These are phyloP conservation scores for Gadus macrocephalus DNA, from an alignment of 2,113 vertebrate genomes.

Conservation along the genomic window DNA sequence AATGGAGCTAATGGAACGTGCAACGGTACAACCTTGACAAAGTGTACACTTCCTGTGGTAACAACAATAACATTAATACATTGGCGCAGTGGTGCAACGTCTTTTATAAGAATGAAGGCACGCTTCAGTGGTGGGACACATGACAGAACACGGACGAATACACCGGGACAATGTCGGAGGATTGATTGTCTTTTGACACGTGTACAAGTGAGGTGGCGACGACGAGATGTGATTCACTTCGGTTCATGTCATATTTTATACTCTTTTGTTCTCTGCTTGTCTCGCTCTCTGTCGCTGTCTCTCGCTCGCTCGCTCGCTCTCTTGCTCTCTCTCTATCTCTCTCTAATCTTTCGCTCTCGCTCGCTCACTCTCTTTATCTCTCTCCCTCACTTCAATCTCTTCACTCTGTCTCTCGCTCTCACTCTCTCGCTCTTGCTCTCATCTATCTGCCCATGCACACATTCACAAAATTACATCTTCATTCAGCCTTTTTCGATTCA, in stretches of 20 bases:
- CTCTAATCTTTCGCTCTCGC: too few species aligned
- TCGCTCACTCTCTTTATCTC: neutral
- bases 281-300: too few species aligned
- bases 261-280: too few species aligned
- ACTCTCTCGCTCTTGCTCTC: neutral
- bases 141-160: too few species aligned
- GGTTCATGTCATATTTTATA: too few species aligned
- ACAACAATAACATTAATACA: constrained; percentile 2
- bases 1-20: constrained; percentile 53
- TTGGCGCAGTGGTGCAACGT: neutral
- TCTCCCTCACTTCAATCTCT: neutral
- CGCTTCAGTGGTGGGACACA: constrained; percentile 5
- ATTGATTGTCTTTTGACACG: too few species aligned
- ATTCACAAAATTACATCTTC: constrained; percentile 2
- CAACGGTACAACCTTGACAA: constrained; percentile 52
- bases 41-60: constrained; percentile 41
- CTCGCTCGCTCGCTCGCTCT: neutral
- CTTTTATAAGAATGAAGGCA: constrained; percentile 40
- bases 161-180: too few species aligned
- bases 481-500: constrained; percentile 12
- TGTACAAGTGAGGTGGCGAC: too few species aligned
- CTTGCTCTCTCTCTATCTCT: neutral
- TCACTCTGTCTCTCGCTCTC: neutral
- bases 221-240: too few species aligned
- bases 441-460: constrained; percentile 3